Base-by-base conservation (phyloP, 2,113 vertebrate species). In the Probosciger aterrimus region DNA sequence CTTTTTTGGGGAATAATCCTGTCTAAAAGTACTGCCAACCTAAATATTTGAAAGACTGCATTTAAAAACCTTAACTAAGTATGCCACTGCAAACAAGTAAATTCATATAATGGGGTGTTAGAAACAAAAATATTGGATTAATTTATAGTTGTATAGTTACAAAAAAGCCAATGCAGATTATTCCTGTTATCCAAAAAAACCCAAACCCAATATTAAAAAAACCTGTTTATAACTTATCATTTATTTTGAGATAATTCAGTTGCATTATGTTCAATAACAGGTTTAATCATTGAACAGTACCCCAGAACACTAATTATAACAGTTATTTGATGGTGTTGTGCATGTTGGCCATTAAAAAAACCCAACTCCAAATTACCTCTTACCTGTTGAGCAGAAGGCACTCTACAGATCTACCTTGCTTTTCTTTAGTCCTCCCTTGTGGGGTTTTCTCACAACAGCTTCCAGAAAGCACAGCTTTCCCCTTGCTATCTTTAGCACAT, bases 401-500 rank as follows among this genome's bases (percentile, higher is more conserved):
- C 44, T 96, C 90, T 97, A 79, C 65, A 88, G 77, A 91, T 95
- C 90, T 75, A 93, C 97, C 97, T 98, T 92, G 85, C 93, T 97
- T 97, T 97, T 95, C 92, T 97, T 91, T 49, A 62, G 69, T 79
- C 76, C 90, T 98, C 97, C 95, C 93, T 93, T 86, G 96, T 97
- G 97, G 95, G 86, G 89, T 97, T 97, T 96, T 76, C 97, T 98
- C 92, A 97, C 96, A 97, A 78, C 96, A 96, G 98, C 96, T 97
- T 98, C 98, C 94, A 96, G 95, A 95, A 98, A 96, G 95, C 96
- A 82, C 97, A 97, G 97, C 96, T 98, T 97, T 97, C 96, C 90
- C 93, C 90, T 97, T 95, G 94, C 98, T 98, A 98, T 98, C 98
- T 98, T 96, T 97, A 98, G 96, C 97, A 97, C 98, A 97, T 98